Evolutionary conservation across 2,888 invertebrate species (phyloP).

Genomic region (Bimastos eiseni): DNA sequence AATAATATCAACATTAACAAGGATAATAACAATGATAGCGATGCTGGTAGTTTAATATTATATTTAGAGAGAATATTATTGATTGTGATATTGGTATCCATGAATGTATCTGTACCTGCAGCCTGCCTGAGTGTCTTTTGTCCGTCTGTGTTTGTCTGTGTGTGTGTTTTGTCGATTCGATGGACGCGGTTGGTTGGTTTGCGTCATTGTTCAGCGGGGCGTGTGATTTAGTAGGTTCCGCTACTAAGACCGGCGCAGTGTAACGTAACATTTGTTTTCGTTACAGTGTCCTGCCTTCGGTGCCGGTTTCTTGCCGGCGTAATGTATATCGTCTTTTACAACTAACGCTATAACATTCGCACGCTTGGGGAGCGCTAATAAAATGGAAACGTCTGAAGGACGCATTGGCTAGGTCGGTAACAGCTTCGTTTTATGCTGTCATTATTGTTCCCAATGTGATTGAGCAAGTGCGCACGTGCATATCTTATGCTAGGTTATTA

Average conservation of each 20-base stretch:
- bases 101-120: background rate
- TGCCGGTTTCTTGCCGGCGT: background rate
- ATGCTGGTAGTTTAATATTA: background rate
- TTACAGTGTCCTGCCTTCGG: background rate
- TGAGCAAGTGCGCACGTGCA: background rate
- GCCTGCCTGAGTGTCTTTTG: background rate
- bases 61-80: background rate
- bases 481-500: background rate
- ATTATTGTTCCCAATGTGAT: background rate
- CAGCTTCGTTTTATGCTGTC: background rate
- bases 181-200: background rate
- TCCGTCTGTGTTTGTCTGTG: background rate
- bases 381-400: background rate
- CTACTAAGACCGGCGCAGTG: background rate
- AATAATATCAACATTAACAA: background rate
- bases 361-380: background rate
- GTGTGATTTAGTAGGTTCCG: background rate
- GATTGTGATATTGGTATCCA: background rate
- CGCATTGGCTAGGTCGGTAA: background rate
- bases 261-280: slow-evolving; percentile 3
- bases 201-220: background rate
- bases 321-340: too few species aligned
- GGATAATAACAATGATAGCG: background rate
- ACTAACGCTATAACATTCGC: background rate
- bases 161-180: background rate